Base-by-base conservation (phyloP, 1,140 invertebrate genomes). In the Sweltsa coloradensis region DNA sequence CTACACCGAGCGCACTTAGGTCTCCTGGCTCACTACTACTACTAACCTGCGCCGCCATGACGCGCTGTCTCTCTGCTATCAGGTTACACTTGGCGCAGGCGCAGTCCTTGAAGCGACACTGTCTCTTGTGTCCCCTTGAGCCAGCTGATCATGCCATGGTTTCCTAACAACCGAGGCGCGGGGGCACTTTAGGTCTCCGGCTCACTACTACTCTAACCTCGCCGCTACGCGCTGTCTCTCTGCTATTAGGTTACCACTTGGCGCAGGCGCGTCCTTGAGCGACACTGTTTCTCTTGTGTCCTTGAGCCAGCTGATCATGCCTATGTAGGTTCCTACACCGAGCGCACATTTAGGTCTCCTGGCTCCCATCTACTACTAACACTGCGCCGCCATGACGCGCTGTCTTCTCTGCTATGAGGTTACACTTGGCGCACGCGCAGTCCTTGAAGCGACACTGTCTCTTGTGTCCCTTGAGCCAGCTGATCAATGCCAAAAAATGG, bases 1-100 rank as follows among this genome's bases (percentile, higher is more conserved):
- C 70, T 60, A 92, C 97, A n/a, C 34, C 93, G n/a, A n/a, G n/a
- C n/a, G n/a, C n/a, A n/a, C n/a, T n/a, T n/a, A n/a, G n/a, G n/a
- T n/a, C n/a, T n/a, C n/a, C n/a, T 73, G 1, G 93, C 93, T 65
- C 93, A n/a, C n/a, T n/a, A n/a, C n/a, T n/a, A n/a, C n/a, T n/a
- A n/a, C n/a, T n/a, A n/a, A n/a, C n/a, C 78, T 97, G 92, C 14
- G 89, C 90, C 0, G 93, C 92, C 93, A 97, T 97, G 7, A 97
- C 94, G n/a, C 91, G 65, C 62, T 97, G 92, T 37, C 93, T 65
- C 65, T 97, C 91, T 39, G 92, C 90, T 45, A 96, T 96, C 5
- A 97, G 71, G 13, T 89, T 89, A 63, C 92, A 97, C 60, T 95
- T 95, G 19, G 85, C 75, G 60, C 92, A 96, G 43, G 81, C 74